Conservation (phyloP, 2,888 invertebrate genomes). For the Rhagophthalmus giganteus region DNA sequence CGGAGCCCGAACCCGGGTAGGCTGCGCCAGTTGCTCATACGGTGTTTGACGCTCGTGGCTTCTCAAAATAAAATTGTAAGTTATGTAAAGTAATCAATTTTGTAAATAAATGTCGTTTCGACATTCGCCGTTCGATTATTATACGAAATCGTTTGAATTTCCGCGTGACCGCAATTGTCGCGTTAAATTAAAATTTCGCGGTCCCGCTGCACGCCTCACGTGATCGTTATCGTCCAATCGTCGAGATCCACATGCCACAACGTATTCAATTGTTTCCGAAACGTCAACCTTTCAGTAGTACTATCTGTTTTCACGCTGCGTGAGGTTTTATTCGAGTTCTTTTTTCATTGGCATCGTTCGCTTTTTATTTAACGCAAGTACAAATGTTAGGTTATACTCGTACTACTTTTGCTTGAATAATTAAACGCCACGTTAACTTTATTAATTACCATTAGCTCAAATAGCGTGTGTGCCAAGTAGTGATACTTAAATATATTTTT, state of each 20-base stretch:
- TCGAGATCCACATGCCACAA: conserved; percentile 57
- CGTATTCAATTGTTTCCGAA: conserved; percentile 26
- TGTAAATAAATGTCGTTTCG: conserved; percentile 37
- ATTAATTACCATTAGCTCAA: conserved; percentile 5
- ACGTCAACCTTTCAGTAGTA: conserved; percentile 27
- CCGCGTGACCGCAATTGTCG: not conserved
- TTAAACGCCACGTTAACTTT: conserved; percentile 31
- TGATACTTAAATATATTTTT: conserved; percentile 11
- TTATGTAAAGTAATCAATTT: conserved; percentile 23
- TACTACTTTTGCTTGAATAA: conserved; percentile 11
- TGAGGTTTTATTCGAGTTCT: conserved; percentile 18
- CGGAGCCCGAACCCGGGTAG: conserved; percentile 40
- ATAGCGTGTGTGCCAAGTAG: conserved; percentile 23
- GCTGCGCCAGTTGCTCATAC: conserved; percentile 32
- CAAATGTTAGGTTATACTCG: conserved; percentile 26
- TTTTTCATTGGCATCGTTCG: conserved; percentile 14
- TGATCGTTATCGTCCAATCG: conserved; percentile 52
- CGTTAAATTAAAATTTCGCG: conserved; percentile 26
- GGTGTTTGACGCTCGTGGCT: conserved; percentile 24
- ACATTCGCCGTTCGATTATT: conserved; percentile 6
- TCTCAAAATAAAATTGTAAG: conserved; percentile 33
- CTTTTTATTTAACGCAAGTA: conserved; percentile 18
- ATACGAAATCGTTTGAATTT: conserved; percentile 1
- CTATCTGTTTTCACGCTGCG: conserved; percentile 21
- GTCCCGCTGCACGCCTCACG: conserved; percentile 31